Percentiles rank a stretch among this genome's conserved stretches.
Evolutionary conservation across 2,888 invertebrate species (phyloP).

Genomic region (Balanococcus diminutus): DNA sequence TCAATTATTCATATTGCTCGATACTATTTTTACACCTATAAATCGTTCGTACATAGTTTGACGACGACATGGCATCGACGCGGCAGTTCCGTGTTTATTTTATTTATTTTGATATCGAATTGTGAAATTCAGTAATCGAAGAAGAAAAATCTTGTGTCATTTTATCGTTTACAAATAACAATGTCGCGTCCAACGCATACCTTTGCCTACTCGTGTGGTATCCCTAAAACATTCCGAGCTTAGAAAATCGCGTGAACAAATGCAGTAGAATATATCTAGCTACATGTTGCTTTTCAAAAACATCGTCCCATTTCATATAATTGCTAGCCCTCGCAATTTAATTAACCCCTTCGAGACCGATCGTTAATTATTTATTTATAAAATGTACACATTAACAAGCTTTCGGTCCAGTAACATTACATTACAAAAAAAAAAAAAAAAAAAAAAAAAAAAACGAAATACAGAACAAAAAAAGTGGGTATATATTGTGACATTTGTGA

Average conservation of each 20-base stretch:
- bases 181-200: neutral
- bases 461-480: no score
- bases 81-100: slow-evolving; percentile 3
- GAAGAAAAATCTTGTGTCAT: neutral
- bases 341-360: neutral
- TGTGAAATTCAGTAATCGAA: neutral
- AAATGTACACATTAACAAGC: neutral
- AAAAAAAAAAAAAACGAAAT: no score
- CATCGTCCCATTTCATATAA: neutral
- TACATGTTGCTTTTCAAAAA: no score
- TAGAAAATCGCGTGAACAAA: neutral
- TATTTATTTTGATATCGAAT: neutral
- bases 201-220: no score
- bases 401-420: no score
- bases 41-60: no score
- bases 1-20: no score
- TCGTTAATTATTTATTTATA: slow-evolving; percentile 1
- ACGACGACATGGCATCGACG: no score
- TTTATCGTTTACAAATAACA: neutral
- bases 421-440: no score
- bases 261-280: neutral
- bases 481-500: no score
- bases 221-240: neutral
- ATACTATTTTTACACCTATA: no score
- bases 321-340: neutral